Percentiles rank a stretch among this genome's conserved stretches.
phyloP scores from a whole-genome alignment of 1,140 invertebrate species.

The Eufriesea mexicana region DNA sequence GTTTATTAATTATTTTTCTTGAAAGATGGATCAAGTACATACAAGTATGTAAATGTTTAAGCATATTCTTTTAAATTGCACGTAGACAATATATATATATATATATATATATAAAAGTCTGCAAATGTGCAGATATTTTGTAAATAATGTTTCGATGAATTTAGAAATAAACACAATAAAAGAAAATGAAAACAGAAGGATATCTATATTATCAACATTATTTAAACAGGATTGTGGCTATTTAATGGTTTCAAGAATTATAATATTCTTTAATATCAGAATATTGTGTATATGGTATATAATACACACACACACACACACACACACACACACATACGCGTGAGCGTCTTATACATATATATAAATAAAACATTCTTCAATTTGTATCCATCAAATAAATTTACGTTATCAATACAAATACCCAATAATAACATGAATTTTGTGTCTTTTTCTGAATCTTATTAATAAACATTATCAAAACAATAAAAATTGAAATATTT shows the following conservation, averaged over 20 bases:
- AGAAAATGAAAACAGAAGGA: neutral
- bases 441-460: neutral
- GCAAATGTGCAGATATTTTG: conserved; percentile 35
- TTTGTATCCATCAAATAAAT: neutral
- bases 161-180: conserved; percentile 51
- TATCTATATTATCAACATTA: neutral
- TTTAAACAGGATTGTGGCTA: neutral
- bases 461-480: neutral
- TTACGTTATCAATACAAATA: neutral
- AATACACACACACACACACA: too few relatives aligned
- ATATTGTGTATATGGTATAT: neutral
- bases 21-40: neutral
- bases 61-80: conserved; percentile 36
- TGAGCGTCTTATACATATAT: too few relatives aligned
- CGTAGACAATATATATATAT: conserved; percentile 19
- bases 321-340: too few relatives aligned
- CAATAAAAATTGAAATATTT: neutral
- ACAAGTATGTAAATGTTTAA: neutral
- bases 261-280: neutral
- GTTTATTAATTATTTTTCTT: neutral
- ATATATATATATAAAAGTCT: conserved; percentile 8
- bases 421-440: too few relatives aligned
- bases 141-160: conserved; percentile 36
- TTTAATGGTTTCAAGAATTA: neutral
- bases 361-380: neutral